phyloP scores from a whole-genome alignment of 2,113 vertebrate species.

The Poecilia latipinna region DNA sequence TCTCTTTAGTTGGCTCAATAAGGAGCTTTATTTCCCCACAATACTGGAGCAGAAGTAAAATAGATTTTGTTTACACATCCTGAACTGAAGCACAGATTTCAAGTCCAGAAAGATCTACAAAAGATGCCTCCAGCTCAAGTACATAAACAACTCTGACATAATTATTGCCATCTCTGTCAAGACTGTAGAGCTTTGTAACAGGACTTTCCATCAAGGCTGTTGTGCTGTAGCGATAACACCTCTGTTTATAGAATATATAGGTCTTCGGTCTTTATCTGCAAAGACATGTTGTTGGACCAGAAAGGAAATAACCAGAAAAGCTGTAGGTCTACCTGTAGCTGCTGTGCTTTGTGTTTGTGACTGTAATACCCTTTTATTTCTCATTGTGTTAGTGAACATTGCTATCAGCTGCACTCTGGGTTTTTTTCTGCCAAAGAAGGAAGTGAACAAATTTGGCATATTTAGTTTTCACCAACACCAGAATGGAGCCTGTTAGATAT shows the following conservation, averaged over 20 bases:
- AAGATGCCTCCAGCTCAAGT: constrained; percentile 18
- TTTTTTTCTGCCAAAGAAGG: constrained; percentile 34
- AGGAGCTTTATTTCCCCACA: constrained; percentile 59
- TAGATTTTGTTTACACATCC: constrained; percentile 37
- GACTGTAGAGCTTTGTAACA: constrained; percentile 36
- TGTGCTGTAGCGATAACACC: neutral
- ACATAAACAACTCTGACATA: constrained; percentile 25
- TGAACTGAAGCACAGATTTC: constrained; percentile 37
- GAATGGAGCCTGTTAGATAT: constrained; percentile 23
- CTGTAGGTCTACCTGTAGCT: constrained; percentile 50
- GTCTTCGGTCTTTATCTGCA: constrained; percentile 31
- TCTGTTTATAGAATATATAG: constrained; percentile 34
- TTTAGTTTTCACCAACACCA: neutral
- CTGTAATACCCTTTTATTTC: constrained; percentile 45
- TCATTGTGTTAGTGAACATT: constrained; percentile 55
- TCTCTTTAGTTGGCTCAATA: constrained; percentile 61
- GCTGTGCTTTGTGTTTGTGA: constrained; percentile 61
- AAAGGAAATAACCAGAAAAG: constrained; percentile 33
- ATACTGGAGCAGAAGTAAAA: constrained; percentile 45
- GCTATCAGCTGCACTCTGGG: constrained; percentile 3
- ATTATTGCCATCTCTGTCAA: constrained; percentile 30
- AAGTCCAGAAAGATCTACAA: constrained; percentile 42
- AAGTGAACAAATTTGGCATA: constrained; percentile 28
- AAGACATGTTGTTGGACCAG: constrained; percentile 19
- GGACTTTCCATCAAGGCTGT: neutral